Evolutionary conservation across 2,113 vertebrate species (phyloP), one percentile per base, ranked within the genome.

Genomic region (Zapornia atra): DNA sequence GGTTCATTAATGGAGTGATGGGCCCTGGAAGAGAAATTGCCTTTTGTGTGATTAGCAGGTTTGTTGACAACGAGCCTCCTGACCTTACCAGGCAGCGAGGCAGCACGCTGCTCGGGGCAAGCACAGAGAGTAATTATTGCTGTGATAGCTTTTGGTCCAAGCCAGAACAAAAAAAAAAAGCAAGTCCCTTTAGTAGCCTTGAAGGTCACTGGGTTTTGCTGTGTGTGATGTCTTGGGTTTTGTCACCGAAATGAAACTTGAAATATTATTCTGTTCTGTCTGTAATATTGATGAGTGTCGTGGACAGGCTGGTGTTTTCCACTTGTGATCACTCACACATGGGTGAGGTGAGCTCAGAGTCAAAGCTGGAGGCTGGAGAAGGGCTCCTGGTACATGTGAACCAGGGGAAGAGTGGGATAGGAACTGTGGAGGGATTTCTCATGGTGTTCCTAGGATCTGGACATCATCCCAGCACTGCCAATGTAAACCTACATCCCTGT

Each of bases 11-110:
- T 85, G 93, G 94, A 85, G 81, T 21, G 29, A 90, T 92, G 94
- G 97, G 72, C 96, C 96, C 97, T 96, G 94, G 95, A 94, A 96
- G 84, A 94, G 93, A 94, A 69, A 96, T 84, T 92, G 92, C 78
- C 91, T 96, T 93, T 89, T 73, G 91, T 90, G 94, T 86, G 92
- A 56, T 80, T 93, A 95, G 81, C 82, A 80, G 91, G 50, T 96
- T 95, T 95, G 97, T 96, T 98, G 97, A 92, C 87, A 61, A 71
- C 34, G 94, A 92, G 86, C 60, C 88, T 68, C 26, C 42, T 94
- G 96, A 94, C 96, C 96, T 96, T 90, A 72, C 26, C 34, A 50
- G 87, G 88, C 86, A 82, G 69, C 10, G 68, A 92, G 59, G 57
- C 90, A 48, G 78, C 77, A 44, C 11, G 19, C 38, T 19, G 65